Percentiles rank a stretch among this genome's conserved stretches.
Evolutionary conservation across 2,888 invertebrate genomes (phyloP).

Genomic region (Chrysolina americana): DNA sequence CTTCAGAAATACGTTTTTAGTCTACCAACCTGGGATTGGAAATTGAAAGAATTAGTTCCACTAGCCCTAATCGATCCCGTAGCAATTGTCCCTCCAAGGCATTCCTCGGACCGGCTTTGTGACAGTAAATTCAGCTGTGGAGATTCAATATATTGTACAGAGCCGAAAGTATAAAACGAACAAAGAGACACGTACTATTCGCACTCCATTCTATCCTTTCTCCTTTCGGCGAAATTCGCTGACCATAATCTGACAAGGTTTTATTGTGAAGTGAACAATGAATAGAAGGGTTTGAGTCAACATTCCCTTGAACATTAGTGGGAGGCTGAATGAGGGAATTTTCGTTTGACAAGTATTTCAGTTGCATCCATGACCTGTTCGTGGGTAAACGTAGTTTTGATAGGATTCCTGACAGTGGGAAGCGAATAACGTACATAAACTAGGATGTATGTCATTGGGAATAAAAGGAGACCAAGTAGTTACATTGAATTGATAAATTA

Average conservation of each 20-base stretch:
- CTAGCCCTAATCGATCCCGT: conserved; percentile 11
- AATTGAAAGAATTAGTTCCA: neutral
- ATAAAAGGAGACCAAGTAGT: too few species aligned
- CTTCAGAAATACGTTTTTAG: neutral
- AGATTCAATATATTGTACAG: conserved; percentile 19
- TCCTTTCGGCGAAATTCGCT: conserved; percentile 12
- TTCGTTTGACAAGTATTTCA: conserved; percentile 9
- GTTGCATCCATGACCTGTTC: neutral
- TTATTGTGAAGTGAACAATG: conserved; percentile 12
- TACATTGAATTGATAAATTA: too few species aligned
- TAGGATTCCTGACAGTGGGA: neutral
- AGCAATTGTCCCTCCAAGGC: conserved; percentile 10
- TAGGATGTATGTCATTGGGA: too few species aligned
- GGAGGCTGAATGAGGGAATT: neutral
- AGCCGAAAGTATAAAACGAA: conserved; percentile 11
- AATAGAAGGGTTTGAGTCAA: conserved; percentile 20
- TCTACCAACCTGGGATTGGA: neutral
- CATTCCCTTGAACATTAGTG: conserved; percentile 12
- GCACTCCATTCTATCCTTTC: conserved; percentile 25
- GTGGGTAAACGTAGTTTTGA: neutral
- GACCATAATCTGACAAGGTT: conserved; percentile 23
- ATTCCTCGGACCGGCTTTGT: conserved; percentile 1
- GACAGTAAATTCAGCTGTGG: conserved; percentile 4
- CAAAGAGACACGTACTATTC: conserved; percentile 28
- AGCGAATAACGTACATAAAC: neutral